A percentile compares a stretch with the other conserved stretches of the same genome.
Conservation (phyloP, 2,888 invertebrate genomes). For the Coelinius sp. region DNA sequence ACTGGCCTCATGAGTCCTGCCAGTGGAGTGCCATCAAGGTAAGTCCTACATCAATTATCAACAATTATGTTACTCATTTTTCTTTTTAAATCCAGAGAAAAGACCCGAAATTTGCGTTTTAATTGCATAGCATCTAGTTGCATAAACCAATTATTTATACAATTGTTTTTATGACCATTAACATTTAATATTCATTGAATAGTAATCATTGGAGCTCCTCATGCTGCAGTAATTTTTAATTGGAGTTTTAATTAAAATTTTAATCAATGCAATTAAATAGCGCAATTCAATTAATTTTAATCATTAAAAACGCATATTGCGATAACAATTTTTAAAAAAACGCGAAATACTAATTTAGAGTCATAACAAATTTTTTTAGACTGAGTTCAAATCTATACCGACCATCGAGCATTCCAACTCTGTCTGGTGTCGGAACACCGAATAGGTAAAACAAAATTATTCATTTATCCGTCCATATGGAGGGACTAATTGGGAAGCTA, state of each 20-base stretch:
- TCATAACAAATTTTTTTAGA: constrained; percentile 69
- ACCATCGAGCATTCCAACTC: constrained; percentile 92
- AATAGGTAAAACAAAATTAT: constrained; percentile 77
- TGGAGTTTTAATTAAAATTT: not conserved
- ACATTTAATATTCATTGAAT: constrained; percentile 13
- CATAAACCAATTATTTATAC: not conserved
- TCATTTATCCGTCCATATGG: constrained; percentile 49
- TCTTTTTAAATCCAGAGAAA: constrained; percentile 28
- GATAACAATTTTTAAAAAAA: constrained; percentile 40
- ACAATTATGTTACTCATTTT: constrained; percentile 32
- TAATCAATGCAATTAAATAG: not conserved
- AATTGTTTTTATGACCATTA: constrained; percentile 16
- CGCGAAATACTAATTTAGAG: constrained; percentile 42
- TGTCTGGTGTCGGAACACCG: constrained; percentile 80
- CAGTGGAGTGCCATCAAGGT: constrained; percentile 79
- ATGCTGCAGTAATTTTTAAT: not conserved
- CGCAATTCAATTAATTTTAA: not conserved
- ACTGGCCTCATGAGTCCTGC: constrained; percentile 85
- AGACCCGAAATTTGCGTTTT: not conserved
- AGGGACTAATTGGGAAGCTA: not conserved
- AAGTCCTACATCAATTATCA: constrained; percentile 55
- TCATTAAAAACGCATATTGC: not conserved
- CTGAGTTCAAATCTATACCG: constrained; percentile 82
- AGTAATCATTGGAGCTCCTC: not conserved
- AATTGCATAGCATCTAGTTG: constrained; percentile 15